Percentiles rank a stretch among this genome's conserved stretches.
These are phyloP conservation scores for Oryctolagus cuniculus DNA, from an alignment of 2,113 vertebrate species.

Conservation along the genomic window DNA sequence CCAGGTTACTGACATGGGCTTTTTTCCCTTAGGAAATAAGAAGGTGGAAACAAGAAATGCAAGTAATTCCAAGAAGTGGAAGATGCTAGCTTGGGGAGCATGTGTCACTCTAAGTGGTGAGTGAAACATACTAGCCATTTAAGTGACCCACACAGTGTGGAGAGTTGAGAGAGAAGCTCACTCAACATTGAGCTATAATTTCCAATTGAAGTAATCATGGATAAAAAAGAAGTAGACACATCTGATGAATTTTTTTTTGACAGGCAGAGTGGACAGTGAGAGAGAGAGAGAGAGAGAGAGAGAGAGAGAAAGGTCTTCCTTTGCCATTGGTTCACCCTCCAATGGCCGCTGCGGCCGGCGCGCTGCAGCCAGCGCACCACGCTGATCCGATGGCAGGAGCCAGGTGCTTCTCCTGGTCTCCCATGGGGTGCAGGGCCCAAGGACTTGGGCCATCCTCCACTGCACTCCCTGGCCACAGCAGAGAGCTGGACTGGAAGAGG, in stretches of 20 bases:
- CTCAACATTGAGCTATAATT: not conserved
- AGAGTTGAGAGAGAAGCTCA: not conserved
- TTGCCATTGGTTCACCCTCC: no score
- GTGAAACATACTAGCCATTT: not conserved
- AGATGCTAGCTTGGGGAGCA: not conserved
- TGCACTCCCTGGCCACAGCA: no score
- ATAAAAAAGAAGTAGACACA: constrained; percentile 11
- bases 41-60: constrained; percentile 2
- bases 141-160: not conserved
- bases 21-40: constrained; percentile 65
- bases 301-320: no score
- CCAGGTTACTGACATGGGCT: not conserved
- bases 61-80: not conserved
- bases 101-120: not conserved
- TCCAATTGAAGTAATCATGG: not conserved
- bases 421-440: no score
- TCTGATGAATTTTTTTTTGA: not conserved
- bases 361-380: no score
- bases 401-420: no score
- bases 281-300: no score
- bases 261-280: no score
- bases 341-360: no score
- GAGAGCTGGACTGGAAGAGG: no score
- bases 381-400: no score
- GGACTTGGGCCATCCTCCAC: no score